Evolutionary conservation across 2,888 invertebrate genomes (phyloP).

Genomic region (Abrostola triplasia): DNA sequence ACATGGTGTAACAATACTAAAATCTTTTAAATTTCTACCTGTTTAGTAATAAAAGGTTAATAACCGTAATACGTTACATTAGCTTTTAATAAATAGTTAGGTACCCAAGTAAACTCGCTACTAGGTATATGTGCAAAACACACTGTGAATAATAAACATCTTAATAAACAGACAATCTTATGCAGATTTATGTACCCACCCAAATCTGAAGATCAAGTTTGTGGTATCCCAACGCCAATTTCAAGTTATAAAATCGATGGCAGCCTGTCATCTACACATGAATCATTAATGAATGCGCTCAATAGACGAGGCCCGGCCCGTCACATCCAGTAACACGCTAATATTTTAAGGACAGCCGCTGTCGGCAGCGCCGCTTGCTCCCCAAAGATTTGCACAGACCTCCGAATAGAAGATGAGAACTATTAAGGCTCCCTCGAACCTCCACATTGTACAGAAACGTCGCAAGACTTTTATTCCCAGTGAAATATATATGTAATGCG

Average conservation of each 20-base stretch:
- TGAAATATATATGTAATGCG: conserved; percentile 58
- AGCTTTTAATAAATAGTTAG: too few species aligned
- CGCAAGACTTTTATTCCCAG: conserved; percentile 52
- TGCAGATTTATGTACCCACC: conserved; percentile 20
- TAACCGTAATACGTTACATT: too few species aligned
- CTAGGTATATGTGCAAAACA: too few species aligned
- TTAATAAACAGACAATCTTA: background rate
- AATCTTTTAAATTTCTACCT: too few species aligned
- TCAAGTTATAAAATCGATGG: conserved; percentile 40
- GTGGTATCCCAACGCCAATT: conserved; percentile 29
- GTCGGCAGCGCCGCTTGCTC: conserved; percentile 47
- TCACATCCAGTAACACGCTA: conserved; percentile 52
- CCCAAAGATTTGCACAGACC: conserved; percentile 66
- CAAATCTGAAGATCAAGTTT: conserved; percentile 20
- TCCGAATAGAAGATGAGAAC: conserved; percentile 70
- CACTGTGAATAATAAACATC: too few species aligned
- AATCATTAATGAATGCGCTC: conserved; percentile 57
- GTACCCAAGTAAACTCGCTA: too few species aligned
- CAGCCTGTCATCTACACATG: conserved; percentile 56
- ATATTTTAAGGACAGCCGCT: conserved; percentile 54
- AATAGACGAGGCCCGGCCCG: conserved; percentile 42
- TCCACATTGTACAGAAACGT: conserved; percentile 61
- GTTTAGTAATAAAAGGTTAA: too few species aligned
- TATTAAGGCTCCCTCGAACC: conserved; percentile 66
- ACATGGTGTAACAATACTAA: too few species aligned